Base-by-base conservation (phyloP, 1,140 invertebrate genomes). In the Ceratina australensis region DNA sequence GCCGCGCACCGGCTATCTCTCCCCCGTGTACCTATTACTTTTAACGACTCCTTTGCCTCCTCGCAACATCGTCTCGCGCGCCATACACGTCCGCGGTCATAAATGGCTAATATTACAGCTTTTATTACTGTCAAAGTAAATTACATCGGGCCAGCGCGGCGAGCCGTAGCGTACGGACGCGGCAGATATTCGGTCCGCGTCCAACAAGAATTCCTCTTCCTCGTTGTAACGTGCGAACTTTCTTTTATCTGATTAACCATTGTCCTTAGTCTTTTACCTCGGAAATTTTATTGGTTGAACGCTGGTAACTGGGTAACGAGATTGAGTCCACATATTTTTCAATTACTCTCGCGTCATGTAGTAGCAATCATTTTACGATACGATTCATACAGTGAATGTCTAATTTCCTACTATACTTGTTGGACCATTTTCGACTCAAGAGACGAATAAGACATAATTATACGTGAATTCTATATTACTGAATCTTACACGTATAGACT, bases 71-170 rank as follows among this genome's bases (percentile, higher is more conserved):
- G 68, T 49, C 57, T 20, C 72, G 61, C 47, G 63, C 63, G 50
- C 63, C 22, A 16, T 64, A 78, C 57, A 72, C 60, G 72, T 64
- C 50, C 59, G 61, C 49, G 76, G 50, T 50, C 76, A 78, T 78
- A 78, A 78, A 78, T 78, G 76, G 69, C 60, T 72, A 78, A 78
- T 72, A 78, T 78, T 65, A 65, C 76, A 78, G 50, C 50, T 72
- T 78, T 78, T 78, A 78, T 72, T 78, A 72, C 76, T 78, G 76
- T 78, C 76, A 78, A 78, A 78, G 60, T 78, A 78, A 78, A 77
- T 77, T 69, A 77, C 74, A 68, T 69, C 57, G 24, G 26, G 10
- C 16, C 20, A 16, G 16, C 33, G 47, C 7, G 20, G 24, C 52
- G 52, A 42, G 33, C 5, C n/a, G 52, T 54, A 54, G 52, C 33